Evolutionary conservation across 2,113 vertebrate genomes (phyloP).

Genomic region (Ursus arctos): DNA sequence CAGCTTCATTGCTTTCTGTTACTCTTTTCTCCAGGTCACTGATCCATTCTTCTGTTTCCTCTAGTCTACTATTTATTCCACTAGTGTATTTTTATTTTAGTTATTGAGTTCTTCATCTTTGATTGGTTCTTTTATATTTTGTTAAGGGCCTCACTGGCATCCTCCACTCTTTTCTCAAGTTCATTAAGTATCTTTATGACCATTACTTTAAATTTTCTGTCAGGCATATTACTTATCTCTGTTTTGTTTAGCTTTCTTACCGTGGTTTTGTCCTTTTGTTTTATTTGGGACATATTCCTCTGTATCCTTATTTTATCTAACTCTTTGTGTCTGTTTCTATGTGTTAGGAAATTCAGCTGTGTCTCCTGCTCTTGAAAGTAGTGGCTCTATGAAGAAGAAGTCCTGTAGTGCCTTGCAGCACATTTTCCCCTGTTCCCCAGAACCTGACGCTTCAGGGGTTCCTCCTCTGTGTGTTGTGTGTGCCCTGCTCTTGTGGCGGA

Average conservation of each 20-base stretch:
- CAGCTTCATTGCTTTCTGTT: not conserved
- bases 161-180: not conserved
- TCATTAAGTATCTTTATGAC: not conserved
- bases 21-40: not conserved
- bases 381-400: not conserved
- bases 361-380: not conserved
- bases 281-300: not conserved
- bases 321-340: not conserved
- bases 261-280: not conserved
- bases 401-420: not conserved
- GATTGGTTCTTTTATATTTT: not conserved
- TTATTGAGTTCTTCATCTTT: not conserved
- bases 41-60: not conserved
- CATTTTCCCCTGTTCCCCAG: not conserved
- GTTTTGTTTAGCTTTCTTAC: not conserved
- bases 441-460: not conserved
- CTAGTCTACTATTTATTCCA: not conserved
- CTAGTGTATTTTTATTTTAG: not conserved
- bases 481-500: not conserved
- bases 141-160: not conserved
- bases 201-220: not conserved
- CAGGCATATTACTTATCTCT: not conserved
- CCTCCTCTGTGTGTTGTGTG: not conserved
- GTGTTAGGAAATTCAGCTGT: not conserved
- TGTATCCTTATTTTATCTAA: not conserved